Conservation (phyloP, 2,797 vertebrate genomes). For the Sylvia borin region DNA sequence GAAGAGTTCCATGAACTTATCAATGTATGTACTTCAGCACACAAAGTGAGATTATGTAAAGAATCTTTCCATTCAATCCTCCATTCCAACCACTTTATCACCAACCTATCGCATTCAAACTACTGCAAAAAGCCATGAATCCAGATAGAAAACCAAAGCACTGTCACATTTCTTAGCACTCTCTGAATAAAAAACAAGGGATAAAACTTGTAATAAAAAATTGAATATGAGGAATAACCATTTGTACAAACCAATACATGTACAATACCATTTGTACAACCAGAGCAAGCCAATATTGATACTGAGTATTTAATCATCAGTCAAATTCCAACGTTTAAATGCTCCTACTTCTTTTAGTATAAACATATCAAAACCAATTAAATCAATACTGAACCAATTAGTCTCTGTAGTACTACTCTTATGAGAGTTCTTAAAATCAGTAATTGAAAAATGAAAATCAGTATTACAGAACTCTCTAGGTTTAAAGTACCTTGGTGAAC, state of each 20-base stretch:
- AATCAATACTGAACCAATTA: background rate
- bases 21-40: background rate
- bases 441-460: background rate
- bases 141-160: background rate
- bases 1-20: background rate
- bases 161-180: background rate
- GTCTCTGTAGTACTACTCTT: background rate
- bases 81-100: background rate
- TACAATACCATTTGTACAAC: no score
- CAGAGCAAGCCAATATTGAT: background rate
- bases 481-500: conserved; percentile 91
- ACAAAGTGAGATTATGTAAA: background rate
- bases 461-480: background rate
- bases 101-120: background rate
- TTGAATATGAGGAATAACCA: background rate
- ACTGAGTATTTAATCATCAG: background rate
- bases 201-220: background rate
- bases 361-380: background rate
- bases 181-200: background rate
- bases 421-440: background rate
- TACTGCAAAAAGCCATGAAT: background rate
- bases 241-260: background rate
- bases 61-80: background rate
- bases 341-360: background rate
- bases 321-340: background rate